Evolutionary conservation across 2,113 vertebrate species (phyloP).

Genomic region (Paradoxurus hermaphroditus): DNA sequence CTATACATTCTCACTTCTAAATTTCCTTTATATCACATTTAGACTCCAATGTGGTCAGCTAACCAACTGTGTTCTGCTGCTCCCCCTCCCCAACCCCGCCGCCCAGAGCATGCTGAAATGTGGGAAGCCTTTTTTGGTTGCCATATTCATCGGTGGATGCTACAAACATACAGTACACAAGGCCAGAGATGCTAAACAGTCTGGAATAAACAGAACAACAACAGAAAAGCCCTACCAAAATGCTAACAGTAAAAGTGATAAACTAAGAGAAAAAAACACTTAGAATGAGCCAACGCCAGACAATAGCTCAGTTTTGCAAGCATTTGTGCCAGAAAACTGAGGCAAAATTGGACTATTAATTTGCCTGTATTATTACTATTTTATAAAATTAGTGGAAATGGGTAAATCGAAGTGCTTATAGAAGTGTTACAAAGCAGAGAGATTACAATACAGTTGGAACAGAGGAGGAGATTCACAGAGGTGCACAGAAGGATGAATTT

Average conservation of each 20-base stretch:
- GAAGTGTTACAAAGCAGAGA: background rate
- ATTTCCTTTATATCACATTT: background rate
- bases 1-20: background rate
- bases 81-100: fast-evolving
- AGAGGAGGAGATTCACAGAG: background rate
- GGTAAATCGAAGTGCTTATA: background rate
- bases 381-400: background rate
- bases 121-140: background rate
- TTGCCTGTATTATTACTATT: background rate
- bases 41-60: background rate
- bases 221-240: background rate
- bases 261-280: background rate
- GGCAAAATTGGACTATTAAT: background rate
- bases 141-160: background rate
- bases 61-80: background rate
- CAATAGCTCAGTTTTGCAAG: background rate
- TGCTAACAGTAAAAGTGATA: background rate
- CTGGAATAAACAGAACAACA: background rate
- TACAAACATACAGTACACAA: background rate
- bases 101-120: background rate
- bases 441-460: background rate
- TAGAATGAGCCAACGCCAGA: background rate
- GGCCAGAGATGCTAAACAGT: background rate
- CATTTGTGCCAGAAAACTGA: background rate
- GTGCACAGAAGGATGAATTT: background rate